Percentiles rank a stretch among this genome's conserved stretches.
Evolutionary conservation across 2,888 invertebrate species (phyloP).

Genomic region (Euplexia lucipara): DNA sequence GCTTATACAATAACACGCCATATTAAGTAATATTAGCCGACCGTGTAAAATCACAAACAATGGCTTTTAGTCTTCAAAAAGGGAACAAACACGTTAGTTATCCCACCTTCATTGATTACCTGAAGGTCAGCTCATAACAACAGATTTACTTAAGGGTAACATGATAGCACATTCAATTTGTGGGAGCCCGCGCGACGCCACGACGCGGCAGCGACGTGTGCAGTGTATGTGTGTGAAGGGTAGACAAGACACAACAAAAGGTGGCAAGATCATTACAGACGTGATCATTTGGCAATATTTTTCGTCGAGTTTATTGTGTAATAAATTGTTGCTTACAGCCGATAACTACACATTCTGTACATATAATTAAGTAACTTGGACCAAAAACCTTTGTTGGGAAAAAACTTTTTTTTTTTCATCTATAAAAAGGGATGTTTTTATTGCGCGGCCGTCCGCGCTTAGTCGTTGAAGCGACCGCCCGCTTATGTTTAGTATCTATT

Average conservation of each 20-base stretch:
- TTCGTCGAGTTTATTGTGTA: no score
- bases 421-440: no score
- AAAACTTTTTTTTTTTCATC: no score
- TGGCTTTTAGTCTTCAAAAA: neutral
- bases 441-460: no score
- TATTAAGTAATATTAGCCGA: neutral
- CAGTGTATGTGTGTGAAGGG: constrained; percentile 8
- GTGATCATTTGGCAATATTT: no score
- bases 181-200: neutral
- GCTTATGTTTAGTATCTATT: no score
- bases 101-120: neutral
- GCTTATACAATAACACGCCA: constrained; percentile 7
- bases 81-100: neutral
- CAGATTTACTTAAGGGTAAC: constrained; percentile 7
- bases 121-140: neutral
- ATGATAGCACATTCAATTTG: constrained; percentile 16
- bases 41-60: neutral
- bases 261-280: neutral
- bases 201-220: no score
- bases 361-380: no score
- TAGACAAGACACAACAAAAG: constrained; percentile 1
- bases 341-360: no score
- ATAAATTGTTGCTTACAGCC: no score
- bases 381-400: no score
- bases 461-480: no score